Base-by-base conservation (phyloP, 2,888 invertebrate species). In the Drosophila anceps region DNA sequence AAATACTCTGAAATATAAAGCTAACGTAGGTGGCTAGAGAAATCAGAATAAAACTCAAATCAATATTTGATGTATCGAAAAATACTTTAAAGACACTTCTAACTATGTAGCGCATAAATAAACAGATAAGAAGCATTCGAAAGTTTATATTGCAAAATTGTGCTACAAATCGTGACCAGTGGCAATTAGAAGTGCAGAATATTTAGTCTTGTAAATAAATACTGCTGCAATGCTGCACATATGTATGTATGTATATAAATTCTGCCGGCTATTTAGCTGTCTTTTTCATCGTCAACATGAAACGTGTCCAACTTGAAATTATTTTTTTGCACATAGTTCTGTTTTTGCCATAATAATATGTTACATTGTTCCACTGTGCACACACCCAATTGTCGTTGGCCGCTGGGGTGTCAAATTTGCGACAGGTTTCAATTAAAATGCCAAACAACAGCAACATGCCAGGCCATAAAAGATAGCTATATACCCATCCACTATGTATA, bases 341-440 rank as follows among this genome's bases (percentile, higher is more conserved):
- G 24, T 59, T 37, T 29, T 46, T 13, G 4, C 2, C 6, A 13
- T 12, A 18, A 20, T 18, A 31, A 9, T 18, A 41, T 6, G 7
- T 20, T 20, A 15, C 15, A 31, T 7, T 20, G 55, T 3, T 7
- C 57, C 70, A 76, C 76, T 58, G 70, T 69, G 35, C 35, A 6
- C 20, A 24, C 18, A 4, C 37, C n/a, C 70, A 31, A 31, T 41
- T 50, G 39, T 66, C 18, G 7, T 39, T 43, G 15, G 13, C 10
- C 41, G 35, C n/a, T 39, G n/a, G 27, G 48, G 50, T 63, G 46
- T 43, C 48, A 50, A 75, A 63, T 57, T 79, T 62, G 62, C 51
- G 72, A 46, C 64, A 64, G 46, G 46, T 60, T 74, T 65, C 60
- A 77, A 77, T 74, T 77, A 77, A 74, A 82, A 71, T 50, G 15